phyloP scores from a whole-genome alignment of 2,113 vertebrate species.

The Eulemur macaco region DNA sequence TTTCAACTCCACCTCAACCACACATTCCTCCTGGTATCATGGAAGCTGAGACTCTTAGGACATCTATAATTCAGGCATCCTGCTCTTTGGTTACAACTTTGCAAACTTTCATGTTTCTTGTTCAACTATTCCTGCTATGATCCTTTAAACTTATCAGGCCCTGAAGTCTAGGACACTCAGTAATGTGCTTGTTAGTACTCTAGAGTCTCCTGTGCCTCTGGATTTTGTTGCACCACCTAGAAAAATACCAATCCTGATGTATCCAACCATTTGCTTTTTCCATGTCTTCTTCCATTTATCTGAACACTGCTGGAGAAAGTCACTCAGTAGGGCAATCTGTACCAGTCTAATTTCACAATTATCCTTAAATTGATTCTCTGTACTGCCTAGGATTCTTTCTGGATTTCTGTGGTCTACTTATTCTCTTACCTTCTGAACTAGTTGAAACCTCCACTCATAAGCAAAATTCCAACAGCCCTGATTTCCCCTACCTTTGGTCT shows the following conservation, averaged over 20 bases:
- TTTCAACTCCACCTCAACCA: not conserved
- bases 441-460: not conserved
- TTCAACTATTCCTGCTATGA: not conserved
- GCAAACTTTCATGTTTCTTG: not conserved
- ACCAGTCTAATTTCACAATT: not conserved
- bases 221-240: not conserved
- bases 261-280: not conserved
- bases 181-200: not conserved
- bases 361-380: not conserved
- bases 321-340: not conserved
- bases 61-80: not conserved
- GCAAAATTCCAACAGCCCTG: not conserved
- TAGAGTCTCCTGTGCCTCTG: not conserved
- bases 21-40: not conserved
- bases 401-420: not conserved
- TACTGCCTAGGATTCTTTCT: not conserved
- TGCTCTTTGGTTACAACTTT: not conserved
- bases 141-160: not conserved
- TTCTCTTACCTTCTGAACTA: not conserved
- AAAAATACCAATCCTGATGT: not conserved
- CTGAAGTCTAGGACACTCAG: not conserved
- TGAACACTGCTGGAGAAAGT: not conserved
- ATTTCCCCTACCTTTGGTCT: not conserved
- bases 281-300: not conserved
- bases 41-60: not conserved